These are phyloP conservation scores for Hypselothyrea guttata DNA, from an alignment of 2,888 invertebrate genomes.

Conservation along the genomic window DNA sequence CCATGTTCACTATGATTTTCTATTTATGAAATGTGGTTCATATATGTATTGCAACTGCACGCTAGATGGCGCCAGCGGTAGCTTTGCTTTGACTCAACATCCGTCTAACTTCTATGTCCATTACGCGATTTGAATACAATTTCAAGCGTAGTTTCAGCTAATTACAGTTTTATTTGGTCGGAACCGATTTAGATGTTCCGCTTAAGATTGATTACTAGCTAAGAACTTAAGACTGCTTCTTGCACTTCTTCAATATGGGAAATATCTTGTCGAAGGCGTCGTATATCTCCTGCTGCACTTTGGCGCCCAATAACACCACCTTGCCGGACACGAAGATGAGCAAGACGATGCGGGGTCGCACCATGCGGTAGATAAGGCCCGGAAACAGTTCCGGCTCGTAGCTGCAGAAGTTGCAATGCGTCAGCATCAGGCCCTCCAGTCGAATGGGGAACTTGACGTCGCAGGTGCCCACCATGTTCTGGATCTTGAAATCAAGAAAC, in stretches of 20 bases:
- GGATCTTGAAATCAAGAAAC: slow-evolving; percentile 91
- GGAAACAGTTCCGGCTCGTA: slow-evolving; percentile 99
- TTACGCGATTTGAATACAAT: too few species aligned
- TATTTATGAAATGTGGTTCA: too few species aligned
- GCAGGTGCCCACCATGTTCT: slow-evolving; percentile 91
- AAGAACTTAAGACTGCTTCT: slow-evolving; percentile 86
- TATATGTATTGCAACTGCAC: too few species aligned
- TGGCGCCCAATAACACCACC: slow-evolving; percentile 98
- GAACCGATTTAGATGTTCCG: slow-evolving; percentile 23
- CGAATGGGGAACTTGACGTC: slow-evolving; percentile 90
- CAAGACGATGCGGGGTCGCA: slow-evolving; percentile 97
- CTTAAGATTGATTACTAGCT: slow-evolving; percentile 25
- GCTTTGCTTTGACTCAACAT: too few species aligned
- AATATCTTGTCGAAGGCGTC: slow-evolving; percentile 98
- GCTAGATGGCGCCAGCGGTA: too few species aligned
- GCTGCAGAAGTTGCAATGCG: slow-evolving; percentile 89
- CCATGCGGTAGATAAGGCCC: slow-evolving; percentile 98
- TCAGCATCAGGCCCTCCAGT: slow-evolving; percentile 88
- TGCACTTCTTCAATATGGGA: slow-evolving; percentile 97
- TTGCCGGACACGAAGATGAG: slow-evolving; percentile 99
- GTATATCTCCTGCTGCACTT: slow-evolving; percentile 94
- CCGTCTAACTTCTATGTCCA: too few species aligned
- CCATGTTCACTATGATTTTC: not conserved
- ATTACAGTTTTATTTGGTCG: slow-evolving; percentile 41
- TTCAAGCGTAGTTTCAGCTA: too few species aligned